Conservation (phyloP, 2,113 vertebrate species). For the Corythaixoides concolor region DNA sequence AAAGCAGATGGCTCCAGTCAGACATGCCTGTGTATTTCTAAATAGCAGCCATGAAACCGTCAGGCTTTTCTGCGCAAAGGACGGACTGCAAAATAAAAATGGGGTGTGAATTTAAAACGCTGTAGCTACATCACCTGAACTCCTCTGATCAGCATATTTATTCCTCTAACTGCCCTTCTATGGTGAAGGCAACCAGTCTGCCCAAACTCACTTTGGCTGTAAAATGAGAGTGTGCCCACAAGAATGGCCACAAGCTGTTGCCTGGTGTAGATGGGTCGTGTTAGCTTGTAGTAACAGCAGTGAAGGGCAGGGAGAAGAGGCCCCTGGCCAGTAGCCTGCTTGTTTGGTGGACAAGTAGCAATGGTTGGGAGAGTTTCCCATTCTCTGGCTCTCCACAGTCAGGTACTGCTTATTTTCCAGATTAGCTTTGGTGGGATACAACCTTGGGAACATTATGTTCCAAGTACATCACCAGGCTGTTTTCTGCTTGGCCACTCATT, state of each 20-base stretch:
- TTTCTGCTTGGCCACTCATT: conserved; percentile 43
- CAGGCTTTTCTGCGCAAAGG: neutral
- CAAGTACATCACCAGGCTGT: neutral
- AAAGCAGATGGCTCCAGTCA: conserved; percentile 50
- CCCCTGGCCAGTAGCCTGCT: neutral
- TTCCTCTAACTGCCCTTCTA: neutral
- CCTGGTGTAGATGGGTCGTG: neutral
- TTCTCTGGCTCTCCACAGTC: neutral
- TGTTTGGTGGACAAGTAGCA: neutral
- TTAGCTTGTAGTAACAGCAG: neutral
- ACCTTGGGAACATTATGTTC: neutral
- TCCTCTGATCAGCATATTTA: neutral
- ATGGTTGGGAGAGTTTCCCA: neutral
- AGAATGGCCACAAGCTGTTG: neutral
- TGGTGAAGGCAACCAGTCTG: neutral
- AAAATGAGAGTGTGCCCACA: neutral
- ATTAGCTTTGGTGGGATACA: neutral
- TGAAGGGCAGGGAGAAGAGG: neutral
- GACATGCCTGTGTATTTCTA: conserved; percentile 30
- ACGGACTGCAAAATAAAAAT: conserved; percentile 21
- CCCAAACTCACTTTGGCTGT: neutral
- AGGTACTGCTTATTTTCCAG: neutral
- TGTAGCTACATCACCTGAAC: neutral
- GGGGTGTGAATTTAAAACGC: neutral
- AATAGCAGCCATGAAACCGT: neutral